Evolutionary conservation across 2,113 vertebrate genomes (phyloP).

Genomic region (Perca flavescens): DNA sequence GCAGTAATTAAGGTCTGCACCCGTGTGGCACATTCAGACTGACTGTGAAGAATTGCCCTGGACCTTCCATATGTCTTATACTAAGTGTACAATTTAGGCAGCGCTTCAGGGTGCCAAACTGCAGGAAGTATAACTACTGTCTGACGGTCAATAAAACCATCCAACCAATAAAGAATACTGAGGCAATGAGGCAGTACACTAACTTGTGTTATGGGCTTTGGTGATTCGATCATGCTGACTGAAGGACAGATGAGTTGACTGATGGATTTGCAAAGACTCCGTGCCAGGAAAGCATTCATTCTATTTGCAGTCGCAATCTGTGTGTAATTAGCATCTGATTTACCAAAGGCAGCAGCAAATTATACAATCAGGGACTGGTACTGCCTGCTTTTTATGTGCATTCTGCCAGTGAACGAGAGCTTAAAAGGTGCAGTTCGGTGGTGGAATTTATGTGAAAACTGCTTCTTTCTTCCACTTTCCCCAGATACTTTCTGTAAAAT

Average conservation of each 20-base stretch:
- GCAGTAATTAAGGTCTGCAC: not conserved
- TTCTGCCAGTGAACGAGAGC: slow-evolving; percentile 2
- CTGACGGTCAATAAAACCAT: slow-evolving; percentile 11
- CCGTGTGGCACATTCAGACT: not conserved
- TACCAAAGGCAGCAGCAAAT: slow-evolving; percentile 58
- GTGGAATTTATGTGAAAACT: slow-evolving; percentile 25
- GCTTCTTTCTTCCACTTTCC: slow-evolving; percentile 16
- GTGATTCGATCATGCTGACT: slow-evolving; percentile 18
- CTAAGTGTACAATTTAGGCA: not conserved
- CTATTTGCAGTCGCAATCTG: slow-evolving; percentile 55
- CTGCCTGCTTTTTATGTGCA: not conserved
- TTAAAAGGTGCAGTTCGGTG: slow-evolving; percentile 23
- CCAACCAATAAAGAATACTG: not conserved
- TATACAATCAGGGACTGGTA: slow-evolving; percentile 54
- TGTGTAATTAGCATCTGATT: slow-evolving; percentile 67
- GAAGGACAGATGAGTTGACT: slow-evolving; percentile 43
- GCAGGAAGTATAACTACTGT: slow-evolving; percentile 5
- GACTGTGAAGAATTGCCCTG: not conserved
- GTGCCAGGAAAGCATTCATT: slow-evolving; percentile 18
- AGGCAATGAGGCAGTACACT: slow-evolving; percentile 16
- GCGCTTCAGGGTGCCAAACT: slow-evolving; percentile 3
- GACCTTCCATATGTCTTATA: not conserved
- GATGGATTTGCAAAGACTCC: slow-evolving; percentile 45
- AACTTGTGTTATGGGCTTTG: slow-evolving; percentile 8
- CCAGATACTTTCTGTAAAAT: slow-evolving; percentile 6